Conservation (phyloP, 2,797 vertebrate genomes). For the Cossypha caffra region DNA sequence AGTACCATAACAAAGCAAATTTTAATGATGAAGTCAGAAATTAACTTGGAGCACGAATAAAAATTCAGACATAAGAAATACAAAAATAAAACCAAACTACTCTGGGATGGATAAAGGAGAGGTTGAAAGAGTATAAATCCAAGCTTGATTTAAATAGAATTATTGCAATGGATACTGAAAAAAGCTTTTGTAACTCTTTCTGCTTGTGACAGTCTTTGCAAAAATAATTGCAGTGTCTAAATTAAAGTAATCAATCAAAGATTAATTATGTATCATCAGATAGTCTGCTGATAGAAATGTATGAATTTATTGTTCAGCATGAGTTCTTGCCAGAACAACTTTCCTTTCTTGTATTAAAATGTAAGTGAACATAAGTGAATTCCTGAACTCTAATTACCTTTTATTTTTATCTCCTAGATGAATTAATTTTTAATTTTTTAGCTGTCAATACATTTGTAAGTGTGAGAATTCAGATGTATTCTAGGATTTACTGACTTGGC, state of each 20-base stretch:
- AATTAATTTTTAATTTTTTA: background rate
- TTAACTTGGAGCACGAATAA: background rate
- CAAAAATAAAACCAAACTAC: background rate
- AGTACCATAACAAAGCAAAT: background rate
- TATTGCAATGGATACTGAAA: background rate
- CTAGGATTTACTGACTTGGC: background rate
- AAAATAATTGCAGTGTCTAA: background rate
- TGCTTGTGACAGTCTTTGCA: background rate
- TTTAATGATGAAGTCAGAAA: background rate
- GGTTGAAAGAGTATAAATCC: background rate
- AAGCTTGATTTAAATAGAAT: background rate
- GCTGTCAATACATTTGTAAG: background rate
- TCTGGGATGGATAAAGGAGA: background rate
- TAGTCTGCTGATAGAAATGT: background rate
- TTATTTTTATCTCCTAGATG: background rate
- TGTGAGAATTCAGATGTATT: background rate
- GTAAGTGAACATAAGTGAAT: background rate
- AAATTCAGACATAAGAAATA: background rate
- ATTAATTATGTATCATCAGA: constrained; percentile 19
- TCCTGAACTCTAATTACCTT: background rate
- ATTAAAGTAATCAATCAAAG: constrained; percentile 18
- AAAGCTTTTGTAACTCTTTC: background rate
- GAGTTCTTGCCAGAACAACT: background rate
- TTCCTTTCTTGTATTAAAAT: background rate
- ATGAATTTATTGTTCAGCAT: background rate